Evolutionary conservation across 2,797 vertebrate genomes (phyloP), one percentile per base, ranked within the genome.

Genomic region (Ciconia nigra): DNA sequence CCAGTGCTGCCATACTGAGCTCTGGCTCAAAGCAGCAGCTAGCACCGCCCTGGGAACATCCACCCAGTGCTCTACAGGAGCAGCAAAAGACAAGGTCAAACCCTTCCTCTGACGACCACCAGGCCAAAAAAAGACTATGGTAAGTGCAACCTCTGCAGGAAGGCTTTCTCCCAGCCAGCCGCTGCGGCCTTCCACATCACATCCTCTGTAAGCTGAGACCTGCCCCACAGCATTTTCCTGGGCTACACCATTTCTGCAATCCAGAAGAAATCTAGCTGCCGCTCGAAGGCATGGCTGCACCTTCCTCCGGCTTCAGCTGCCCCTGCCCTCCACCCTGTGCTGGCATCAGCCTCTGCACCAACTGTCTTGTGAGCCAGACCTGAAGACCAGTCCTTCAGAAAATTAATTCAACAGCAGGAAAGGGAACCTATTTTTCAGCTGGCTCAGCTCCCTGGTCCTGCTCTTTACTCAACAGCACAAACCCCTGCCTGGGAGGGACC

Each of bases 21-120:
- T 82, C 33, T 37, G 44, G 42, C 62, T 86, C 39, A 67, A 39
- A 46, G 55, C 37, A 79, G 62, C 71, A 76, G 55, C 52, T 42
- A 49, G 31, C 84, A 37, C 0, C 0, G 63, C 33, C n/a, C 26
- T 0, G 0, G 55, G 29, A 80, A 83, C 24, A n/a, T 5, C 42
- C 8, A 13, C 21, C 22, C 76, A 39, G 83, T 11, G 41, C n/a
- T 89, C 47, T 41, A 57, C 39, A 78, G 15, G 16, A 73, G 24
- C 61, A 46, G 63, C 52, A 78, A 58, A 66, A 41, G 37, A 52
- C 28, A 61, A 71, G 21, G 58, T 52, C 49, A 69, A 41, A 70
- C 13, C 41, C 76, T 62, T 67, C 51, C 39, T 80, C 69, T 72
- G 54, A 41, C 1, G 7, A 46, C 26, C 24, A 44, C 11, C 28